phyloP scores from a whole-genome alignment of 1,140 invertebrate genomes.

The Octopus sinensis region DNA sequence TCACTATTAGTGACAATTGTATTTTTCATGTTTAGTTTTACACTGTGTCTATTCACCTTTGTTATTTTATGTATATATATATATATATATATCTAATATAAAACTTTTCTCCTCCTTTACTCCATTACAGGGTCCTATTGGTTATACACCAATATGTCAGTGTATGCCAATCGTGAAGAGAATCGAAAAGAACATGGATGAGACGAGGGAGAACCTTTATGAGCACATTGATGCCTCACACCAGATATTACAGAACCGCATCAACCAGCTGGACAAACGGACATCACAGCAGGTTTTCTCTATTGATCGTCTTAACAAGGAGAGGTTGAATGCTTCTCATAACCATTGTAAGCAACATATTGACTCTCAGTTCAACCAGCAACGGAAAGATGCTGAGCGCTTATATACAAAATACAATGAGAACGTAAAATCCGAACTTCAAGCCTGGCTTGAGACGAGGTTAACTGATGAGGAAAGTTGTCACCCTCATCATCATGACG shows the following conservation, averaged over 20 bases:
- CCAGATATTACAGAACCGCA: constrained; percentile 74
- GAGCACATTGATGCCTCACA: constrained; percentile 79
- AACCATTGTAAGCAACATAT: constrained; percentile 35
- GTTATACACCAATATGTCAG: constrained; percentile 80
- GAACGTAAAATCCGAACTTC: constrained; percentile 36
- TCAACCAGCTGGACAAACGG: constrained; percentile 72
- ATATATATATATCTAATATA: too few species aligned
- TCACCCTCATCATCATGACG: constrained; percentile 51
- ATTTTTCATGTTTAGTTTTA: too few species aligned
- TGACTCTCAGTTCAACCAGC: constrained; percentile 13
- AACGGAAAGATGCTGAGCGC: constrained; percentile 28
- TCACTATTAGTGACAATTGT: too few species aligned
- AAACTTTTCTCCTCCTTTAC: too few species aligned
- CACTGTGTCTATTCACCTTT: too few species aligned
- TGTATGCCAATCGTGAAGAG: constrained; percentile 80
- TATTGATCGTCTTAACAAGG: constrained; percentile 41
- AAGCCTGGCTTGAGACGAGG: constrained; percentile 46
- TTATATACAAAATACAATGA: constrained; percentile 29
- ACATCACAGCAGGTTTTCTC: constrained; percentile 71
- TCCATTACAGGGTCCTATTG: constrained; percentile 71
- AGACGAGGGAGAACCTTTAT: constrained; percentile 80
- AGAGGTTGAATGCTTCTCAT: constrained; percentile 37
- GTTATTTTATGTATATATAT: too few species aligned
- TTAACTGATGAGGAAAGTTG: constrained; percentile 41
- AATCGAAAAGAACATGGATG: constrained; percentile 79